Evolutionary conservation across 2,113 vertebrate genomes (phyloP).

Genomic region (Marmota monax): DNA sequence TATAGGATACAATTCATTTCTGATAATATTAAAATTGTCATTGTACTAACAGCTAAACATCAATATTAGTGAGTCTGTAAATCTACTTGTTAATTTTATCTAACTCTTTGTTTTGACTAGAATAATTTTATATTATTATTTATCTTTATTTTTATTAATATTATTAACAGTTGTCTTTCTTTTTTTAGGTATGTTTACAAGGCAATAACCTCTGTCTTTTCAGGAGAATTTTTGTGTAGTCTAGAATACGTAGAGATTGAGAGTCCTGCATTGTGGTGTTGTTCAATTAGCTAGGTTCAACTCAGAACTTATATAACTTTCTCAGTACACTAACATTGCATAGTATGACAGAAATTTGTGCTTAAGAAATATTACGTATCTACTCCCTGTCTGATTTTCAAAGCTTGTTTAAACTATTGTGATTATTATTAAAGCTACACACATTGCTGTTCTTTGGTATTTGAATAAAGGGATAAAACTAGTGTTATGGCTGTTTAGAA

Average conservation of each 20-base stretch:
- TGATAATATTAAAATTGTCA: slow-evolving; percentile 34
- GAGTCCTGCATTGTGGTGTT: background rate
- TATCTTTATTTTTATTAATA: slow-evolving; percentile 43
- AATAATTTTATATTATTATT: slow-evolving; percentile 35
- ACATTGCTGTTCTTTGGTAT: background rate
- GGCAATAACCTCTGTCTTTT: background rate
- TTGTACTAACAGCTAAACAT: slow-evolving; percentile 2
- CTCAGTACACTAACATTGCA: background rate
- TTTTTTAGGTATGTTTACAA: slow-evolving; percentile 35
- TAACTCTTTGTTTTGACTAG: slow-evolving; percentile 37
- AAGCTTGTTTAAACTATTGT: slow-evolving; percentile 5
- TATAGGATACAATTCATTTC: slow-evolving; percentile 46
- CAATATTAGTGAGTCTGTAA: background rate
- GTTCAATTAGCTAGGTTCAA: background rate
- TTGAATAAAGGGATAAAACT: slow-evolving; percentile 55
- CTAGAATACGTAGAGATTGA: background rate
- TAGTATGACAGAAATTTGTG: slow-evolving; percentile 19
- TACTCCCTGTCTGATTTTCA: background rate
- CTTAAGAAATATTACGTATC: background rate
- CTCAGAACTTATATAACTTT: background rate
- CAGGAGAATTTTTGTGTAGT: slow-evolving; percentile 18
- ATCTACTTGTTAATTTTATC: background rate
- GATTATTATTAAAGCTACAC: background rate
- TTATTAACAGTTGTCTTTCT: background rate
- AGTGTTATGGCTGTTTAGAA: background rate